Conservation (phyloP, 2,797 vertebrate species). For the Gadopsis bispinosus region DNA sequence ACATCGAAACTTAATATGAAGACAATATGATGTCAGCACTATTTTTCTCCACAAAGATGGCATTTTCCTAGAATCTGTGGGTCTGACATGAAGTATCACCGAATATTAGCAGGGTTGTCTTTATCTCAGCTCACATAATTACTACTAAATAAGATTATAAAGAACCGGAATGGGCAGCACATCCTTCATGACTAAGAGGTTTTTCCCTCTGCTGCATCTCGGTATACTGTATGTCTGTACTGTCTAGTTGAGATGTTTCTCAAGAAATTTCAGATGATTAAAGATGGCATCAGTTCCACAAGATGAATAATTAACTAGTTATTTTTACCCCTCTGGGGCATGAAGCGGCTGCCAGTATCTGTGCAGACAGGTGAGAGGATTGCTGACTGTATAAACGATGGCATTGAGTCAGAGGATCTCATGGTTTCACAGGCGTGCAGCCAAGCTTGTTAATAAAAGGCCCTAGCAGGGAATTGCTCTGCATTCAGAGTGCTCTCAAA, state of each 20-base stretch:
- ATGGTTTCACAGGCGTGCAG: conserved; percentile 74
- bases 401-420: conserved; percentile 77
- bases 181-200: conserved; percentile 11
- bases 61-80: conserved; percentile 7
- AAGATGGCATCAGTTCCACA: conserved; percentile 74
- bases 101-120: conserved; percentile 30
- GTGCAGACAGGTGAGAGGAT: conserved; percentile 83
- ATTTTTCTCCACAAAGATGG: conserved; percentile 5
- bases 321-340: conserved; percentile 74
- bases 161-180: conserved; percentile 27
- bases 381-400: conserved; percentile 80
- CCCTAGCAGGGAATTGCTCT: conserved; percentile 44
- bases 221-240: conserved; percentile 18
- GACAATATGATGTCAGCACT: conserved; percentile 14
- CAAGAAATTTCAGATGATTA: conserved; percentile 72
- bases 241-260: conserved; percentile 68
- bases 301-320: conserved; percentile 78
- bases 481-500: conserved; percentile 64
- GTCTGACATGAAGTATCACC: conserved; percentile 24
- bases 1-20: conserved; percentile 9
- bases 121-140: conserved; percentile 37
- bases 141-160: conserved; percentile 21
- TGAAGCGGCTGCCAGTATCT: conserved; percentile 65
- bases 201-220: conserved; percentile 15
- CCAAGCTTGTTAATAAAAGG: conserved; percentile 78